Evolutionary conservation across 2,888 invertebrate species (phyloP), one percentile per base, ranked within the genome.

Genomic region (Polyommatus iphigenia): DNA sequence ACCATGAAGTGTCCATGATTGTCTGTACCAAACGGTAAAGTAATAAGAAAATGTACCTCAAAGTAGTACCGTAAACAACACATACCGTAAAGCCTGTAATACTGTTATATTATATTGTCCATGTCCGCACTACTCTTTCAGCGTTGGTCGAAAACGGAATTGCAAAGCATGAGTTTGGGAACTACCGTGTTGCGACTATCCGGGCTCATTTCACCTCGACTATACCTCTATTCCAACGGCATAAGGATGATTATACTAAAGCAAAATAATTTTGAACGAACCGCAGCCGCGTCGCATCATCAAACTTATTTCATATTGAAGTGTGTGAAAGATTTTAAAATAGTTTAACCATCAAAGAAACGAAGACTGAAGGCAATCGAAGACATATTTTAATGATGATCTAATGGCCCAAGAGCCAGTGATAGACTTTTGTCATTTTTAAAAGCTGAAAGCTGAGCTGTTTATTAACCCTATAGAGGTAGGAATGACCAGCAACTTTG

Each of bases 131-230:
- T 24, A 20, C 7, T 59, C 8, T 20, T 10, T 20, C 18, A 7
- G 4, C 24, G 62, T 62, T 1, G 62, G 24, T 62, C 62, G 13
- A 62, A 62, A 8, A 62, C 62, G 62, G 62, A 62, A 62, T 24
- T 62, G 62, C 62, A 62, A 24, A 62, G 62, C 62, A 62, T 62
- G 62, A 62, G 24, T 62, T 62, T 62, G 62, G 62, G 24, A 62
- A 24, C 62, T 62, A 24, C 24, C 62, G 62, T 13, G 20, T 24
- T 8, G 24, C 62, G 10, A 54, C 54, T 54, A 54, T 54, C 54
- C 54, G 18, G 18, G 0, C 18, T 54, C 3, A 4, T 18, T 54
- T 54, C 18, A 54, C 54, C 54, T 18, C 5, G 2, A 20, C 20
- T 18, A n/a, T 20, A 20, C 59, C 50, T 50, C 50, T n/a, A 20